These are phyloP conservation scores for Alosa alosa DNA, from an alignment of 2,113 vertebrate genomes.

Conservation along the genomic window DNA sequence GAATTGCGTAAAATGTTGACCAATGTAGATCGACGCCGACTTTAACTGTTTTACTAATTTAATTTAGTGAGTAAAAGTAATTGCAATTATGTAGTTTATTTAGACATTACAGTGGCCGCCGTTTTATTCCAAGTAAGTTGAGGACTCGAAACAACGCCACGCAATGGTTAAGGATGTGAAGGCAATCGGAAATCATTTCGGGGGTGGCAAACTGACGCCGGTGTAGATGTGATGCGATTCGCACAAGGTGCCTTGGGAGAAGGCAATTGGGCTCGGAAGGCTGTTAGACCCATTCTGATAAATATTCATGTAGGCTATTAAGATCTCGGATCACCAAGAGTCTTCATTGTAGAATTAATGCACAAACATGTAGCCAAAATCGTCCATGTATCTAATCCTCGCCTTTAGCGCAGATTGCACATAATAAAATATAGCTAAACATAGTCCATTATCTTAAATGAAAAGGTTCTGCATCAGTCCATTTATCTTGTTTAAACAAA, in stretches of 20 bases:
- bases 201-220: constrained; percentile 50
- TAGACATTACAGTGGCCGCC: background rate
- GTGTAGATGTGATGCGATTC: constrained; percentile 54
- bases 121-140: background rate
- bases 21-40: too few species aligned
- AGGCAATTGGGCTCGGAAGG: constrained; percentile 35
- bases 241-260: constrained; percentile 39
- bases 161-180: constrained; percentile 51
- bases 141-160: constrained; percentile 55
- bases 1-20: background rate
- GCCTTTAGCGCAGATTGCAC: background rate
- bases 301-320: constrained; percentile 71
- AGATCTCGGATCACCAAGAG: constrained; percentile 5
- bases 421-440: background rate
- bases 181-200: constrained; percentile 33
- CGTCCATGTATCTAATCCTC: background rate
- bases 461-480: background rate
- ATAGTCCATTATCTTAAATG: background rate
- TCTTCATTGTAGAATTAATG: background rate
- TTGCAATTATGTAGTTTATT: background rate
- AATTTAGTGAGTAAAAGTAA: too few species aligned
- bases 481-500: background rate
- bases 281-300: constrained; percentile 61
- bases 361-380: background rate
- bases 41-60: too few species aligned